Conservation (phyloP, 1,140 invertebrate genomes). For the Papilio machaon region DNA sequence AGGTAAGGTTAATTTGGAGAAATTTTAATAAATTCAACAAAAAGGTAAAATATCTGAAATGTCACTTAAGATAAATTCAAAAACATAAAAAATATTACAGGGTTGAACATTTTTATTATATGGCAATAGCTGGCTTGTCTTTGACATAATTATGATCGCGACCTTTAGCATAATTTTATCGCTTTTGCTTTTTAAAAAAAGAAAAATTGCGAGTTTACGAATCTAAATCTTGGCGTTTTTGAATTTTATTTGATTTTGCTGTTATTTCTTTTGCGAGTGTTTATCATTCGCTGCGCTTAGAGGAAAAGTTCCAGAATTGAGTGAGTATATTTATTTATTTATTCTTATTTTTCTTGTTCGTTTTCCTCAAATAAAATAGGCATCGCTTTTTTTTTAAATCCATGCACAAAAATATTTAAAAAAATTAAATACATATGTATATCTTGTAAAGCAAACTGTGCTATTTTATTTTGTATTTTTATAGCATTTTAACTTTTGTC, state of each 20-base stretch:
- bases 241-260: not conserved
- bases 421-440: no score
- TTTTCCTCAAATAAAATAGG: no score
- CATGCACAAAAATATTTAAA: no score
- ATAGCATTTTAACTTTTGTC: no score
- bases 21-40: no score
- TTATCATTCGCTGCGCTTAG: not conserved
- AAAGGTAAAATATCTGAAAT: no score
- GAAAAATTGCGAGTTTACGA: not conserved
- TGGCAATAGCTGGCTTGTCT: not conserved
- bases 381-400: no score
- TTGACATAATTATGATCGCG: slow-evolving; percentile 5
- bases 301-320: not conserved
- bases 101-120: not conserved
- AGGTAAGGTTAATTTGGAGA: no score
- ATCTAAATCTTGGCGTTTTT: not conserved
- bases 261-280: slow-evolving; percentile 3
- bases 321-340: not conserved
- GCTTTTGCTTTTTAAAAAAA: not conserved
- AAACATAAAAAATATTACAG: not conserved
- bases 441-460: no score
- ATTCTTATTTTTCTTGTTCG: no score
- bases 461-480: no score
- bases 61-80: not conserved
- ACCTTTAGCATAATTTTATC: not conserved